Base-by-base conservation (phyloP, 2,797 vertebrate species). In the Telmatherina bonti region DNA sequence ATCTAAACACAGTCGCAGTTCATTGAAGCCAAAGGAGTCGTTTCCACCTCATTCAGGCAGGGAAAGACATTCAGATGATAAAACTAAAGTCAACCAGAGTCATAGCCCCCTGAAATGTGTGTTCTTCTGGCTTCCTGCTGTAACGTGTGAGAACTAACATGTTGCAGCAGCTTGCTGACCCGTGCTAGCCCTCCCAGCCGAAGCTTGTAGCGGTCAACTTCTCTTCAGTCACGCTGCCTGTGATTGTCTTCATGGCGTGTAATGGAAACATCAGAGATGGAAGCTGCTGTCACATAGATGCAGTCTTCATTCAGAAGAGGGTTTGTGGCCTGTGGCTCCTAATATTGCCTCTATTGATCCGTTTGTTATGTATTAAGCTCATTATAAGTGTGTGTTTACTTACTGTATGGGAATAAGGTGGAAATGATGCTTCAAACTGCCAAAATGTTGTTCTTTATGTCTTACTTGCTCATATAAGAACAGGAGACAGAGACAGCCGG, bases 211-310 rank as follows among this genome's bases (percentile, higher is more conserved):
- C 26, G 15, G 72, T 65, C 73, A 52, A 70, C 72, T 66, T 85
- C 52, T 66, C 79, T 71, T 67, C 59, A 74, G 53, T 69, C 38
- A 41, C 67, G 70, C 59, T 75, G 54, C 57, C 27, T 80, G 45
- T 74, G 55, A 60, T 81, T 70, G 58, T 65, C 52, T 65, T 38
- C 36, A n/a, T 35, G 45, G 54, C 27, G 2, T 87, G 71, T 85
- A 79, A 85, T 81, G 70, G 70, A 75, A 87, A 82, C 80, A 75
- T 85, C 74, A 79, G 66, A 84, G 67, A 76, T 68, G 57, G 53
- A 71, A 49, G 54, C n/a, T 53, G 62, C 38, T 70, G 73, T 75
- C 71, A 80, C 84, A 87, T 82, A 13, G 3, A 55, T 84, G 77
- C 59, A 61, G 59, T n/a, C 62, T 29, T 58, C 57, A 69, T 31